A percentile compares a stretch with the other conserved stretches of the same genome.
Evolutionary conservation across 2,113 vertebrate genomes (phyloP).

Genomic region (Trogon melanurus): DNA sequence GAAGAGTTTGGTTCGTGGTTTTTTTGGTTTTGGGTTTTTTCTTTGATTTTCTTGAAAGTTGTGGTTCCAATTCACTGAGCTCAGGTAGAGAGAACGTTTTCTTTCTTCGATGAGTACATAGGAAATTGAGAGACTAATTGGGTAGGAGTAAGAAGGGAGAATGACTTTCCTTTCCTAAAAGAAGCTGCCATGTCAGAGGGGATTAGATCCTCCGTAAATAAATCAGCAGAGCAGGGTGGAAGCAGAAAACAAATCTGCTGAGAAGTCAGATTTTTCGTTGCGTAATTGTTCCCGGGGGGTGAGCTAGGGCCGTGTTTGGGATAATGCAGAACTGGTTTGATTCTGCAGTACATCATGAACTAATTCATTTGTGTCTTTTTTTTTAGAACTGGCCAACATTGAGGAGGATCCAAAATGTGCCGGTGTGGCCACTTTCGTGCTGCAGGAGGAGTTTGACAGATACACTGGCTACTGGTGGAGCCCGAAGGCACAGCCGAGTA

Average conservation of each 20-base stretch:
- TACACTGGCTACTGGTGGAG: conserved; percentile 88
- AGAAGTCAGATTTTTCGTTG: background rate
- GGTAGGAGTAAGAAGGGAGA: background rate
- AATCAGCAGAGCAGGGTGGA: background rate
- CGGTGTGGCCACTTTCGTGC: conserved; percentile 83
- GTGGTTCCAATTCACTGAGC: background rate
- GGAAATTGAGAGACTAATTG: background rate
- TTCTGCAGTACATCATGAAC: background rate
- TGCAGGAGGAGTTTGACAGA: conserved; percentile 86
- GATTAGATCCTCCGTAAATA: conserved; percentile 10
- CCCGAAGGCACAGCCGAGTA: conserved; percentile 77
- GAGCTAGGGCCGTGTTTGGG: background rate
- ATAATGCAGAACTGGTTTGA: background rate
- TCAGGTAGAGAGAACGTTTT: background rate
- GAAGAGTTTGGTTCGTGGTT: background rate
- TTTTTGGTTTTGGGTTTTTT: background rate
- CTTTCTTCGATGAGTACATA: background rate
- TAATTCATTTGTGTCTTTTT: background rate
- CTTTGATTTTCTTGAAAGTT: background rate
- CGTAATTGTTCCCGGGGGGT: background rate
- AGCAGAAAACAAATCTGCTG: conserved; percentile 13
- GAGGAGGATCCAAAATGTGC: conserved; percentile 84
- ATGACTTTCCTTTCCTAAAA: background rate
- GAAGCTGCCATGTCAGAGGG: background rate
- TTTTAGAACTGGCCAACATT: conserved; percentile 77